Evolutionary conservation across 2,888 invertebrate species (phyloP).

Genomic region (Thera obeliscata): DNA sequence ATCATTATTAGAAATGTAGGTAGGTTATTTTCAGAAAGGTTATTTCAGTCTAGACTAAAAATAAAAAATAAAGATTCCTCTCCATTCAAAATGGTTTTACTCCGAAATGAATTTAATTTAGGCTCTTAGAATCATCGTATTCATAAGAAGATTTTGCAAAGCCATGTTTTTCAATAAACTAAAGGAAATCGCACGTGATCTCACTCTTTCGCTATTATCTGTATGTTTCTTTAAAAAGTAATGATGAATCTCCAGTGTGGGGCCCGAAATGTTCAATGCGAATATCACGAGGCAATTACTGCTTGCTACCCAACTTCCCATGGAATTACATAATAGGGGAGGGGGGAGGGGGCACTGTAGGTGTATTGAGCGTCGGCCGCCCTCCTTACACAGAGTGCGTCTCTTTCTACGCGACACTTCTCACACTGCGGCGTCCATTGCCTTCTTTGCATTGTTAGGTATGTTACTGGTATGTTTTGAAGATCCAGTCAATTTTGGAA

Average conservation of each 20-base stretch:
- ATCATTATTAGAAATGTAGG: no score
- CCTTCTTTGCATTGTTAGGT: slow-evolving; percentile 30
- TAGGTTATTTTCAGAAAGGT: no score
- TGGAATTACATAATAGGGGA: slow-evolving; percentile 60
- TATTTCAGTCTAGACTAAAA: no score
- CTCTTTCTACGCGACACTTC: slow-evolving; percentile 51
- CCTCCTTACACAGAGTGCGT: slow-evolving; percentile 47
- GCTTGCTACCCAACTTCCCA: slow-evolving; percentile 56
- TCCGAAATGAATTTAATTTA: no score
- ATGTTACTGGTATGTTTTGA: slow-evolving; percentile 2
- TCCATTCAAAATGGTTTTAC: no score
- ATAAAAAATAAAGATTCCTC: no score
- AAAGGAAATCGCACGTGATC: not conserved
- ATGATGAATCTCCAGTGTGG: not conserved
- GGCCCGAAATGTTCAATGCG: slow-evolving; percentile 30
- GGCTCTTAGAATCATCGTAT: no score
- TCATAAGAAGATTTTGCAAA: no score
- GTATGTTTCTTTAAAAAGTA: no score
- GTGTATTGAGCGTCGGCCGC: slow-evolving; percentile 59
- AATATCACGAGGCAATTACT: slow-evolving; percentile 64
- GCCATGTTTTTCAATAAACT: not conserved
- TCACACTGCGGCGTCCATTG: slow-evolving; percentile 57
- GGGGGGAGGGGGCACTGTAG: slow-evolving; percentile 58
- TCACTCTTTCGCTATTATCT: no score
- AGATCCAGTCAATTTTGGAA: slow-evolving; percentile 4